Conservation (phyloP, 2,888 invertebrate genomes). For the Macroteleia sp. region DNA sequence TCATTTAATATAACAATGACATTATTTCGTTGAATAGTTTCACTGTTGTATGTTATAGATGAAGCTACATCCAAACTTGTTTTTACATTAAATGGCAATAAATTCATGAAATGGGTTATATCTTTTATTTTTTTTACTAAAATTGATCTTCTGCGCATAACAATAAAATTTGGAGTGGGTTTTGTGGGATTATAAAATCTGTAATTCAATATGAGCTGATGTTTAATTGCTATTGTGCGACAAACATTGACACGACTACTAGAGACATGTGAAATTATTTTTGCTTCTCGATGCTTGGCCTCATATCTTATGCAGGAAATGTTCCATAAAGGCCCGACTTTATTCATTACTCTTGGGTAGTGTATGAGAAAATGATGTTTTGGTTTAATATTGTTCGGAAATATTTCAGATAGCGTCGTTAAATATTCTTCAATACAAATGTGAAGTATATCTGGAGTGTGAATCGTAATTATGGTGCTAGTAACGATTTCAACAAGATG, state of each 20-base stretch:
- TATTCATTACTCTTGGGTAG: not conserved
- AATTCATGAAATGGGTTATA: too few species aligned
- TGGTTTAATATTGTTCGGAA: slow-evolving; percentile 51
- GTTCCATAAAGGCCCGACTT: not conserved
- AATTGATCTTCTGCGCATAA: too few species aligned
- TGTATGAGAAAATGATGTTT: too few species aligned
- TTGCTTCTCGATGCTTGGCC: not conserved
- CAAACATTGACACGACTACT: not conserved
- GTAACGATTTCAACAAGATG: slow-evolving; percentile 8
- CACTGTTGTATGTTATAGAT: not conserved
- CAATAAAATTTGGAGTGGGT: too few species aligned
- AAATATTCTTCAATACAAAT: slow-evolving; percentile 42
- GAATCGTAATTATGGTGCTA: slow-evolving; percentile 15
- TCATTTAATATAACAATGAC: not conserved
- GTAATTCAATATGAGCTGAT: slow-evolving; percentile 14
- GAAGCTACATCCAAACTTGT: too few species aligned
- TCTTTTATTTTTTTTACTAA: too few species aligned
- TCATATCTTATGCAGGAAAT: not conserved
- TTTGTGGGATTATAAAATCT: too few species aligned
- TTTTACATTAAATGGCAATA: too few species aligned
- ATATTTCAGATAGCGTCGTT: slow-evolving; percentile 11
- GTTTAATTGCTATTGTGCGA: slow-evolving; percentile 32
- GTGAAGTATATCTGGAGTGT: slow-evolving; percentile 23
- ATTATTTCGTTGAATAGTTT: not conserved
- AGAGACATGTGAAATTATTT: not conserved